phyloP scores from a whole-genome alignment of 2,888 invertebrate species.

The Lasiommata megera region DNA sequence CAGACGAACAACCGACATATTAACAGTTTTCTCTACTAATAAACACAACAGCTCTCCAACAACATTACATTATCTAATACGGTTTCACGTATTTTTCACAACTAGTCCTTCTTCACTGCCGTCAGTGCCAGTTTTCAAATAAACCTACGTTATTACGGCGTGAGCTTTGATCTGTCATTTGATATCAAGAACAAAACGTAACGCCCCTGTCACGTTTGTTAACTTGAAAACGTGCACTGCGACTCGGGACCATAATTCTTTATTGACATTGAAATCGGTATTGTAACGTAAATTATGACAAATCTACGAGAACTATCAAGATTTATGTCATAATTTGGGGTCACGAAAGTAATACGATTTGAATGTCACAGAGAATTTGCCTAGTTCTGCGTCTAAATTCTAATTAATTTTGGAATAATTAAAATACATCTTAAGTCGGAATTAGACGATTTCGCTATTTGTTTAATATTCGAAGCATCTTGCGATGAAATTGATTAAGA shows the following conservation, averaged over 20 bases:
- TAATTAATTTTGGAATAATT: conserved; percentile 29
- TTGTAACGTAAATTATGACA: background rate
- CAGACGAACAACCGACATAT: conserved; percentile 45
- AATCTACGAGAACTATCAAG: background rate
- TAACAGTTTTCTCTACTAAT: conserved; percentile 47
- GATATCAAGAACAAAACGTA: too few species aligned
- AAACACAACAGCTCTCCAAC: conserved; percentile 52
- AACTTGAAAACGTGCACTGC: too few species aligned
- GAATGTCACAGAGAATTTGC: background rate
- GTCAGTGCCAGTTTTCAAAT: too few species aligned
- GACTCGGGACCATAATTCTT: background rate
- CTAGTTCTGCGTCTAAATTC: conserved; percentile 27
- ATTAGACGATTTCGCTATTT: background rate
- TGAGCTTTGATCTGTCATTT: too few species aligned
- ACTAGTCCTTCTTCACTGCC: conserved; percentile 31
- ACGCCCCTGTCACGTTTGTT: too few species aligned
- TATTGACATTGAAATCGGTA: background rate
- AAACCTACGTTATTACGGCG: too few species aligned
- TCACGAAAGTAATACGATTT: background rate
- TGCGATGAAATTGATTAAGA: background rate
- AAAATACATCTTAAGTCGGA: conserved; percentile 12
- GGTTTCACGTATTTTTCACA: conserved; percentile 46
- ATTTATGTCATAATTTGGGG: too few species aligned
- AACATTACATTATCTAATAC: conserved; percentile 35
- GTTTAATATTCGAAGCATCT: background rate